phyloP scores from a whole-genome alignment of 2,888 invertebrate genomes.

The Neelides folsomi region DNA sequence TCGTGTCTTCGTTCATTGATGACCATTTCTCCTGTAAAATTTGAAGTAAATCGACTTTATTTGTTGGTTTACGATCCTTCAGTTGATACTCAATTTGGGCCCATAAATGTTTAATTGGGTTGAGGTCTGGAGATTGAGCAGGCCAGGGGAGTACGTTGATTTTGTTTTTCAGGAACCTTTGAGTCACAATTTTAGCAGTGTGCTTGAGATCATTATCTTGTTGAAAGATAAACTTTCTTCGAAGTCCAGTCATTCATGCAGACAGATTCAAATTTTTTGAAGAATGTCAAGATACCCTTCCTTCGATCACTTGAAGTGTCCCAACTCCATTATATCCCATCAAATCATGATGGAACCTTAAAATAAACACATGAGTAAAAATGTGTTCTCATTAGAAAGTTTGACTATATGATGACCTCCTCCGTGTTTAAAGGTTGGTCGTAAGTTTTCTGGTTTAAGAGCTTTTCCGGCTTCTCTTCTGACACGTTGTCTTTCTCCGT shows the following conservation, averaged over 20 bases:
- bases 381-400: neutral
- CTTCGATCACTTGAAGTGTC: slow-evolving; percentile 1
- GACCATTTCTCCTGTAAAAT: too few species aligned
- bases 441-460: slow-evolving; percentile 5
- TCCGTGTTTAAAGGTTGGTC: slow-evolving; percentile 8
- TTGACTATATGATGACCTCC: neutral
- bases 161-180: slow-evolving; percentile 6
- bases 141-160: slow-evolving; percentile 9
- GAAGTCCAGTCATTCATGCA: neutral
- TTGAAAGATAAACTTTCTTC: slow-evolving; percentile 1
- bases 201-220: slow-evolving; percentile 7
- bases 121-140: slow-evolving; percentile 8
- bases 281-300: neutral
- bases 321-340: slow-evolving; percentile 1
- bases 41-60: too few species aligned
- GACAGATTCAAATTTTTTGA: slow-evolving; percentile 1
- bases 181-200: neutral
- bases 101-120: slow-evolving; percentile 11
- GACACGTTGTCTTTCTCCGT: slow-evolving; percentile 1
- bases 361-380: neutral
- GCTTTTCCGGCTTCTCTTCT: slow-evolving; percentile 5
- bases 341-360: slow-evolving; percentile 6
- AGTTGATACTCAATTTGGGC: neutral
- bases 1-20: too few species aligned
- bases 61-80: too few species aligned